Base-by-base conservation (phyloP, 1,140 invertebrate species). In the fruit fly (Drosophila melanogaster) region DNA sequence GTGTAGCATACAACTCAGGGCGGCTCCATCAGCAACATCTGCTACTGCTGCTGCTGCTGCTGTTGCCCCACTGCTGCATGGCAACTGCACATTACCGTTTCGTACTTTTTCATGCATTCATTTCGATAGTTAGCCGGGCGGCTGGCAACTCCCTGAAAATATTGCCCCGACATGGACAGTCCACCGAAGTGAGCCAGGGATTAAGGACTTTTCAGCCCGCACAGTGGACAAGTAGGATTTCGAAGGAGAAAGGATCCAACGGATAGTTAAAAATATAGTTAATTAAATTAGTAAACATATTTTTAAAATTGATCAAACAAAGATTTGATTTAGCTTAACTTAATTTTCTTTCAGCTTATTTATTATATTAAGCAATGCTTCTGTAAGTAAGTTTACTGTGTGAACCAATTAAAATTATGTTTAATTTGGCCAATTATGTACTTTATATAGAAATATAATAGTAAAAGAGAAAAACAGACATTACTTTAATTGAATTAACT, bases 61-160 rank as follows among this genome's bases (percentile, higher is more conserved):
- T 30, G 10, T 24, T 49, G 66, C 22, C 33, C 17, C 47, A 40
- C 57, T 64, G 72, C 65, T 60, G 46, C 77, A 74, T 81, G 77
- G 67, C 73, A 86, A 81, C 81, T 65, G 54, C 73, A 86, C 77
- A 84, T 84, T 84, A 84, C 81, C 77, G 84, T 86, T 81, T 43
- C 50, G 83, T 75, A 86, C 81, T 85, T 78, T 85, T 85, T 85
- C 81, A 85, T 74, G 81, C 81, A 86, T 85, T 86, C 81, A 81
- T 81, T 86, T 70, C 66, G 60, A 81, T 83, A 62, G 81, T 72
- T 67, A 46, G 47, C 51, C 75, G 54, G 40, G 19, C 77, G 53
- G 80, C 80, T 76, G 43, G 79, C 80, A 79, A 41, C 58, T 61
- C 59, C 66, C 44, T 35, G 62, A 75, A 81, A 64, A 85, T 85